phyloP scores from a whole-genome alignment of 2,888 invertebrate species.

The Sphecodes monilicornis region DNA sequence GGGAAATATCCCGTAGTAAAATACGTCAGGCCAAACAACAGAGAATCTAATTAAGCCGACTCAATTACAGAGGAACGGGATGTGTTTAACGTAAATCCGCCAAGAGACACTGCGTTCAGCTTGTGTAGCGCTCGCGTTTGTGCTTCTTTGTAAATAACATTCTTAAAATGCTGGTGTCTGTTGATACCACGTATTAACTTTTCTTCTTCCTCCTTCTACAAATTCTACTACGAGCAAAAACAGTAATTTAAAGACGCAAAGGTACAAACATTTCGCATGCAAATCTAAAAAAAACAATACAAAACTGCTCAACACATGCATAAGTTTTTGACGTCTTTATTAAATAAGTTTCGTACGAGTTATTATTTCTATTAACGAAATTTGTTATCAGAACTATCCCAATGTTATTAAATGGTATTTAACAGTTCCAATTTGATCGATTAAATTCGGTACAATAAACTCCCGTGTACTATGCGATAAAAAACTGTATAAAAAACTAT shows the following conservation, averaged over 20 bases:
- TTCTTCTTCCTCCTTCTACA: background rate
- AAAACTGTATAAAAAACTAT: too few species aligned
- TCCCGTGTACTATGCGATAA: too few species aligned
- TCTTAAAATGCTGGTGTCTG: background rate
- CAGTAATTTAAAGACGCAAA: background rate
- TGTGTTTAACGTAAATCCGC: conserved; percentile 21
- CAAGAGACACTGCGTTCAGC: background rate
- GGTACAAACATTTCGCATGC: background rate
- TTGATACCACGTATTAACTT: background rate
- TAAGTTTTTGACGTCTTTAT: too few species aligned
- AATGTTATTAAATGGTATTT: too few species aligned
- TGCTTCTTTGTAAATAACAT: conserved; percentile 1
- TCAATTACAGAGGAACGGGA: conserved; percentile 32
- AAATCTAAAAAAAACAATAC: background rate
- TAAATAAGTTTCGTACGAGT: background rate
- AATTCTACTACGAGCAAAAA: background rate
- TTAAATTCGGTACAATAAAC: too few species aligned
- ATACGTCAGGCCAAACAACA: background rate
- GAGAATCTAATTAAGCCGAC: conserved; percentile 25
- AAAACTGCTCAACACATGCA: too few species aligned
- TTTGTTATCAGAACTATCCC: too few species aligned
- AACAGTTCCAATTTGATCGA: too few species aligned
- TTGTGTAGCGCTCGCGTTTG: background rate
- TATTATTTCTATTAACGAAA: too few species aligned
- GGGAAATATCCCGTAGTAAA: conserved; percentile 29